Base-by-base conservation (phyloP, 2,888 invertebrate genomes). In the Tinea trinotella region DNA sequence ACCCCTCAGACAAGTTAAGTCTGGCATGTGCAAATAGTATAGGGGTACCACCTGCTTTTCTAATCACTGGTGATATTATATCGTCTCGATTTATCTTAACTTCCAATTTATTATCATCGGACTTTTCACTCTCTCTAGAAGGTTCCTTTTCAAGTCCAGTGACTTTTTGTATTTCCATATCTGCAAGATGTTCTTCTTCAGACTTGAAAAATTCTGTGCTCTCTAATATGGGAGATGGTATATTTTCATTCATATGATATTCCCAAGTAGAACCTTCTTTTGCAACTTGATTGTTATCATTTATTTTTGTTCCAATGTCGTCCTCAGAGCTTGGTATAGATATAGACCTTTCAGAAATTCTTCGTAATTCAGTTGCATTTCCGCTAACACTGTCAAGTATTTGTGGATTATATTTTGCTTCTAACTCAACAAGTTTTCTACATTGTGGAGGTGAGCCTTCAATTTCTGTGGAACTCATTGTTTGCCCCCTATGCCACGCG, bases 1-100 rank as follows among this genome's bases (percentile, higher is more conserved):
- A 94, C 0, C 95, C 95, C 78, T 95, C 95, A 0, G 95, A 95
- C 2, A 95, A 81, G 66, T 95, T 95, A 4, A 95, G 79, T 55
- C 93, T 87, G 12, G 93, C 92, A 64, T 93, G 91, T 3, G 94
- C 93, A 73, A 94, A 95, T 0, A 94, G 71, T 59, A 93, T 89
- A 0, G 94, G 92, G 19, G 92, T 92, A 57, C 93, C 92, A 0
- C 93, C 93, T 55, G 91, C 87, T 64, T 91, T 92, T 15, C 92
- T 88, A 59, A 90, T 76, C 64, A 92, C 87, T 0, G 93, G 91
- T 0, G 93, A 91, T 59, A 92, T 89, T 24, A 90, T 73, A 62
- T 91, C 91, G 67, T 93, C 92, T 3, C 91, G 81, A 46, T 88
- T 90, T 60, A 82, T 83, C 63, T 81, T 82, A 0, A 84, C 65